Percentiles rank a stretch among this genome's conserved stretches.
Conservation (phyloP, 2,797 vertebrate species). For the Acrossocheilus wenchowensis region DNA sequence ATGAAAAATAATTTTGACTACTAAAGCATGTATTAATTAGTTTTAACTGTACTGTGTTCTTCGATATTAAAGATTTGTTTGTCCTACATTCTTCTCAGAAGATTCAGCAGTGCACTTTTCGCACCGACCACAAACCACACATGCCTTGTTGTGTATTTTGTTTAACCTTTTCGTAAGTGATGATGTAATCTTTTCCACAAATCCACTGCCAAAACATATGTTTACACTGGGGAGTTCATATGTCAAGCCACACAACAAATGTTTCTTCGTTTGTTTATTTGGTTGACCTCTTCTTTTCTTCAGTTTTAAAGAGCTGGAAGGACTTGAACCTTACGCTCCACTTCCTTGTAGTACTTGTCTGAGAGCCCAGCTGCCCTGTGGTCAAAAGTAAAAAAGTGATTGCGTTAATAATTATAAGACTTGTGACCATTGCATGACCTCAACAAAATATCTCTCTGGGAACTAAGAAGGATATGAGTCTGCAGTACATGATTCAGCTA, state of each 20-base stretch:
- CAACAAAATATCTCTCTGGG: not conserved
- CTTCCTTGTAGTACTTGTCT: conserved; percentile 83
- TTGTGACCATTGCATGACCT: not conserved
- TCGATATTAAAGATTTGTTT: too few relatives aligned
- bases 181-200: not conserved
- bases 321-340: conserved; percentile 75
- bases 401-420: not conserved
- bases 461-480: not conserved
- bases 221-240: not conserved
- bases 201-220: not conserved
- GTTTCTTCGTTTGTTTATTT: not conserved
- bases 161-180: not conserved
- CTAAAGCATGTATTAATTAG: too few relatives aligned
- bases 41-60: too few relatives aligned
- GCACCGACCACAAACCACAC: not conserved
- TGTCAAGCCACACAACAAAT: not conserved
- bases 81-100: not conserved
- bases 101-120: not conserved
- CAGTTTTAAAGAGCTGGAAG: conserved; percentile 53
- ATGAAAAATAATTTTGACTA: too few relatives aligned
- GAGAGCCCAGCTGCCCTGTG: conserved; percentile 83
- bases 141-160: not conserved
- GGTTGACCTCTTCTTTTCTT: conserved; percentile 1
- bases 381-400: not conserved
- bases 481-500: not conserved